Evolutionary conservation across 1,140 invertebrate genomes (phyloP).

Genomic region (Trypoxylus dichotomus): DNA sequence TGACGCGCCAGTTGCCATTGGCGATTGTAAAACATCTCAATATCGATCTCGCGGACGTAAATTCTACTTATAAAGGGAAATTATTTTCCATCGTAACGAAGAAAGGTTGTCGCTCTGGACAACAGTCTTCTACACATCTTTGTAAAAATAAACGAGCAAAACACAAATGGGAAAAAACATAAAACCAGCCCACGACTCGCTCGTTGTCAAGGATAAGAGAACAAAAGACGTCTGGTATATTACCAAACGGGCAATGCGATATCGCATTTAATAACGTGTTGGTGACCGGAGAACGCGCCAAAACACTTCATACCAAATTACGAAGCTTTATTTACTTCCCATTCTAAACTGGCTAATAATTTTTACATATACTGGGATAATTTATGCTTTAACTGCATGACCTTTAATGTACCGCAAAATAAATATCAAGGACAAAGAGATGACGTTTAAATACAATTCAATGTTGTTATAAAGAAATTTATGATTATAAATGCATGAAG

Average conservation of each 20-base stretch:
- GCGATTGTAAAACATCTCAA: no score
- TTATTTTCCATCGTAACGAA: background rate
- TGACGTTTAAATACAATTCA: no score
- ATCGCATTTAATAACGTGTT: background rate
- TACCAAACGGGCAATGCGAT: background rate
- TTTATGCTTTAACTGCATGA: no score
- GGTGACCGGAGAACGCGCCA: background rate
- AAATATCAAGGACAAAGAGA: no score
- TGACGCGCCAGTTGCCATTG: no score
- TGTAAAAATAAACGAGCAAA: background rate
- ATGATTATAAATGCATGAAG: no score
- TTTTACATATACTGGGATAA: background rate
- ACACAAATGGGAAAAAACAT: background rate
- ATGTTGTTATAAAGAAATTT: no score
- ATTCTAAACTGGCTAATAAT: background rate
- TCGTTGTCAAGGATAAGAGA: background rate
- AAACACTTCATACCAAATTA: background rate
- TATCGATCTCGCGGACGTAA: no score
- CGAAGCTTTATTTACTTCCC: background rate
- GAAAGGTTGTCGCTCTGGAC: no score
- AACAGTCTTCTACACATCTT: background rate
- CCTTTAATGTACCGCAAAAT: no score
- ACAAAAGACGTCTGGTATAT: background rate
- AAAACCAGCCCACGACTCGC: background rate
- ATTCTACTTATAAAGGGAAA: no score